phyloP scores from a whole-genome alignment of 2,113 vertebrate genomes.

The Pachycephala philippinensis region DNA sequence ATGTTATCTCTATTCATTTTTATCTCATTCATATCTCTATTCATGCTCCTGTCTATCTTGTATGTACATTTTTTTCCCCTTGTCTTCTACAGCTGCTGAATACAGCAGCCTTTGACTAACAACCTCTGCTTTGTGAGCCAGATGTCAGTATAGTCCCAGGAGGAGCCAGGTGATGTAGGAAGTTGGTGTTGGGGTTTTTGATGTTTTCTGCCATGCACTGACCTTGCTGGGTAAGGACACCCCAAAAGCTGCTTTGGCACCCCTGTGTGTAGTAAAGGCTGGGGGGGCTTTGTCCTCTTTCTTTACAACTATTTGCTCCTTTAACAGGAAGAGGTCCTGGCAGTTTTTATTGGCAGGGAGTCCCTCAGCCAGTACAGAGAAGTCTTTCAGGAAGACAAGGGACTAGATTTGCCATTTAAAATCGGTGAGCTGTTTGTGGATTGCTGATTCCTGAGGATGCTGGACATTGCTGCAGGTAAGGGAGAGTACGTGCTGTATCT shows the following conservation, averaged over 20 bases:
- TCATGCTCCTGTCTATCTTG: not conserved
- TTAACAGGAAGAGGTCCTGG: not conserved
- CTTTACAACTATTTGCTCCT: not conserved
- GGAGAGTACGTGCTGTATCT: not conserved
- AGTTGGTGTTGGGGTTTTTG: not conserved
- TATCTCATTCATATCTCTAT: not conserved
- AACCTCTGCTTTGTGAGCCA: not conserved
- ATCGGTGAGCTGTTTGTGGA: not conserved
- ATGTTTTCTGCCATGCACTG: not conserved
- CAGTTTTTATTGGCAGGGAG: not conserved
- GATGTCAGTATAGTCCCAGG: not conserved
- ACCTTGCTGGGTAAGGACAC: not conserved
- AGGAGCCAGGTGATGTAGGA: not conserved
- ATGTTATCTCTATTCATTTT: not conserved
- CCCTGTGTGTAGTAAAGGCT: not conserved
- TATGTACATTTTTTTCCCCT: not conserved
- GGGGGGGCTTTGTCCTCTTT: not conserved
- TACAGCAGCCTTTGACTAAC: not conserved
- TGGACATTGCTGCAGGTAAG: not conserved
- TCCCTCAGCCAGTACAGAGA: not conserved
- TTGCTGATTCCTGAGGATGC: not conserved
- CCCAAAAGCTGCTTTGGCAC: not conserved
- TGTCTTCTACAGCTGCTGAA: not conserved
- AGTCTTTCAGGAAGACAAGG: not conserved
- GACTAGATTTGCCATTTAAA: not conserved